Evolutionary conservation across 2,113 vertebrate species (phyloP), one percentile per base, ranked within the genome.

Genomic region (Pyxicephalus adspersus): DNA sequence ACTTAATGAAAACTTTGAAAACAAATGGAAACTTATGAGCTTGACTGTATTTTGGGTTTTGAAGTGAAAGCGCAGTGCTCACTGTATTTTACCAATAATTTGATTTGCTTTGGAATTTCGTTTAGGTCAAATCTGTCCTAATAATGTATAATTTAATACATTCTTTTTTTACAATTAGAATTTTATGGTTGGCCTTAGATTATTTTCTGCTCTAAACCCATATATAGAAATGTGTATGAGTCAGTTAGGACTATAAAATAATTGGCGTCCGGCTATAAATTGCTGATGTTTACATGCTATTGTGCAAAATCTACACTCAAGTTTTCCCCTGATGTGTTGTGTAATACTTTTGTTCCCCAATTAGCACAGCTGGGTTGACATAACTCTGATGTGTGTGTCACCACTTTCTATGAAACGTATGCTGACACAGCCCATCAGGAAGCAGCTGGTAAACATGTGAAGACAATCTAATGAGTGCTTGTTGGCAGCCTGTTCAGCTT

Each of bases 311-410:
- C 55, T 57, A 54, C 70, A 57, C 70, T 73, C 70, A 73, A 73
- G 70, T 73, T 73, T 73, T 73, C 70, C 70, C 70, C 20, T 73
- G 52, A 73, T 57, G 57, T 73, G 22, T 73, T 73, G 70, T 20
- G 70, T 73, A 73, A 73, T 57, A 73, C 70, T 31, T 73, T 73
- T 73, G 70, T 73, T 73, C 70, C 70, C 70, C 70, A 73, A 73
- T 73, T 73, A 73, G 57, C 70, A 73, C 70, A 73, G 70, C 70
- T 73, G 70, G 52, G 70, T 57, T 73, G 70, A 73, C 70, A 73
- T 73, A 73, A 73, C 26, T 29, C 70, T 34, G 26, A 73, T 73
- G 52, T 55, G 58, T 25, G 70, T 73, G 70, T 73, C 70, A 73
- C 70, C 70, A 73, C 70, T 57, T 73, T 57, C 70, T 73, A 73